Evolutionary conservation across 2,888 invertebrate genomes (phyloP), one percentile per base, ranked within the genome.

Genomic region (Hofmannophila pseudospretella): DNA sequence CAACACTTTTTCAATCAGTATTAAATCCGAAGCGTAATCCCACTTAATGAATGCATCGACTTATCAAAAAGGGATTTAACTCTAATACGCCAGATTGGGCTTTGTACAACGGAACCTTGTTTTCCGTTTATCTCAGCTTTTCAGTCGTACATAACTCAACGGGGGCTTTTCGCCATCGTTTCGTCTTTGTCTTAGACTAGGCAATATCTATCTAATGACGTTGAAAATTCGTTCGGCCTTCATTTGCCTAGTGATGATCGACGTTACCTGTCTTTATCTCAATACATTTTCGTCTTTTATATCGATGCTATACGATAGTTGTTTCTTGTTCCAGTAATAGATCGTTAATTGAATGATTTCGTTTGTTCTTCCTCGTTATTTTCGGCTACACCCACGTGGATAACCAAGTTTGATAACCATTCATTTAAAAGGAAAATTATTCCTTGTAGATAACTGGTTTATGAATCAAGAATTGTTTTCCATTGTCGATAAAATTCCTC

Each of bases 31-130:
- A 4, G 27, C 32, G 30, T 47, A 44, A 45, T 34, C 41, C 42
- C 12, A 20, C 36, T 31, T 54, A 56, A 56, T 52, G 46, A 55
- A 54, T 54, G 57, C 50, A 50, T 41, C 40, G 39, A 44, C 44
- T 44, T 39, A 42, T 40, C 42, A 42, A 46, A 39, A 32, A 29
- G 31, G 44, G 44, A 49, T 44, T 44, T 41, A 32, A 37, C 28
- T 29, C 40, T 50, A 46, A 53, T 45, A 35, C 36, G 42, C 32
- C 45, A 47, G 32, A 55, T 40, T 38, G 40, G 42, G 39, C 34
- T 14, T 33, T 31, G 37, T 30, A 23, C 32, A 23, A 30, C 26
- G 35, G 36, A 34, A 32, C 35, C 43, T 44, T 49, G 41, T 49
- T 44, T 38, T 27, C 36, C 44, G 35, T 44, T 54, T 49, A 51